These are phyloP conservation scores for Pilophorus perplexus DNA, from an alignment of 2,888 invertebrate genomes.

Conservation along the genomic window DNA sequence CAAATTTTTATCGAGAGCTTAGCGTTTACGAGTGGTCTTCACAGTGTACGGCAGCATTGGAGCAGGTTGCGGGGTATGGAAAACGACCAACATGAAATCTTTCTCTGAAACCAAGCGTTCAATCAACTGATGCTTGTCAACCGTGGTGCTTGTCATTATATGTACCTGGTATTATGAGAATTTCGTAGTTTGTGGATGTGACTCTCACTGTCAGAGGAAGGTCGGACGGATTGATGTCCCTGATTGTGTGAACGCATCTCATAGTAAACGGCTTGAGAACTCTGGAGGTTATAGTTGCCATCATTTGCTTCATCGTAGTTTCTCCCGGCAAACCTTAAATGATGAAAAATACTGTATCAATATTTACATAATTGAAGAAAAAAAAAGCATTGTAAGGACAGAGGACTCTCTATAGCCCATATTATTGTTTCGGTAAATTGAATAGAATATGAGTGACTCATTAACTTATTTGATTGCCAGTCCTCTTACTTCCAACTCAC, in stretches of 20 bases:
- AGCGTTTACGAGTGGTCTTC: constrained; percentile 19
- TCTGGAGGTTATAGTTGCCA: constrained; percentile 28
- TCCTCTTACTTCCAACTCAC: neutral
- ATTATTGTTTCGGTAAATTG: too few relatives aligned
- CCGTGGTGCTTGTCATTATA: neutral
- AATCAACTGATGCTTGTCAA: neutral
- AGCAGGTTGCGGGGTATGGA: constrained; percentile 25
- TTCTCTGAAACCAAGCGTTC: constrained; percentile 10
- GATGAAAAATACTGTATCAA: too few relatives aligned
- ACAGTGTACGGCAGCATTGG: constrained; percentile 21
- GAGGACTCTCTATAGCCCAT: too few relatives aligned
- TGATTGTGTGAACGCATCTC: constrained; percentile 23
- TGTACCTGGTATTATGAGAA: constrained; percentile 28
- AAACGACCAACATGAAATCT: constrained; percentile 33
- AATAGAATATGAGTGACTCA: too few relatives aligned
- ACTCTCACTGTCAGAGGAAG: constrained; percentile 18
- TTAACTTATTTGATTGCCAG: too few relatives aligned
- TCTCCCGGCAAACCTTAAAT: constrained; percentile 26
- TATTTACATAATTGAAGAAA: too few relatives aligned
- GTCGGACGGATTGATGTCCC: constrained; percentile 30
- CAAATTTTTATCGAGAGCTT: too few relatives aligned
- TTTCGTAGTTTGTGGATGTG: constrained; percentile 25
- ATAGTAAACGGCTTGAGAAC: constrained; percentile 28
- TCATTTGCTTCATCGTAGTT: constrained; percentile 30
- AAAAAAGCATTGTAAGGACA: too few relatives aligned